These are phyloP conservation scores for human (Homo sapiens) DNA, from an alignment of 2,113 vertebrate genomes.

Conservation along the genomic window GRCh38 chr4:19000501-19001000, in stretches of 20 bases:
- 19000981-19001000: background rate
- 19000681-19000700: background rate
- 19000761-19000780: background rate
- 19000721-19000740: background rate
- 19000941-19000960: background rate
- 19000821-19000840: background rate
- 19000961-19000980: background rate
- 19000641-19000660: no score
- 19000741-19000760: background rate
- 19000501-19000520: no score
- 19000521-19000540: no score
- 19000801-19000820: background rate
- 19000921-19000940: background rate
- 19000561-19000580: no score
- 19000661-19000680: background rate
- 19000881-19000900: background rate
- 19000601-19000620: no score
- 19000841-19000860: background rate
- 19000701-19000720: background rate
- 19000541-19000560: no score
- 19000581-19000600: no score
- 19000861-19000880: background rate
- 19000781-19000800: background rate
- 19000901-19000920: background rate
- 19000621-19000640: no score